Evolutionary conservation across 2,113 vertebrate species (phyloP).

Genomic region (Malurus alboscapulatus): DNA sequence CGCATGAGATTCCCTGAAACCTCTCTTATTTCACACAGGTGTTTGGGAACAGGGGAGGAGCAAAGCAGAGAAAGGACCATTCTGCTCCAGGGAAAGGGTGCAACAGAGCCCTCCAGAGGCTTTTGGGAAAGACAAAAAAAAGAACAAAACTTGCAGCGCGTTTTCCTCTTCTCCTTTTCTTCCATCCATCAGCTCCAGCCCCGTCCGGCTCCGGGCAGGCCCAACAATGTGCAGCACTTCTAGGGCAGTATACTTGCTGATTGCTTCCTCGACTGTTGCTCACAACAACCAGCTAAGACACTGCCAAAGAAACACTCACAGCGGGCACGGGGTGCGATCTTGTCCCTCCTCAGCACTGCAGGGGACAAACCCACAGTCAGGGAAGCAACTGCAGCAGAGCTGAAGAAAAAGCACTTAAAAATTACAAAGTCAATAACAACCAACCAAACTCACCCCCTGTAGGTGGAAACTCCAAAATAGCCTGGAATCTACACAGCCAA

Average conservation of each 20-base stretch:
- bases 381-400: background rate
- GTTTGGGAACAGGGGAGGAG: background rate
- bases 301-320: conserved; percentile 99
- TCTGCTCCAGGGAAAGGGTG: background rate
- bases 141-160: background rate
- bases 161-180: background rate
- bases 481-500: fast-evolving
- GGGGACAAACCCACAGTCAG: background rate
- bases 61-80: background rate
- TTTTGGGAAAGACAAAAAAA: background rate
- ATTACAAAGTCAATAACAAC: background rate
- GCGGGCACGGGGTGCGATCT: background rate
- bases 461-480: background rate
- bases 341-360: too few relatives aligned
- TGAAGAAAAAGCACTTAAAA: background rate
- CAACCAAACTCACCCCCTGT: background rate
- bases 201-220: background rate
- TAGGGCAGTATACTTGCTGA: conserved; percentile 99
- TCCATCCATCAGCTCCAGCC: background rate
- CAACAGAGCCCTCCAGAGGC: background rate
- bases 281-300: conserved; percentile 99
- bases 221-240: conserved; percentile 90
- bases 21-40: background rate
- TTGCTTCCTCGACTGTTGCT: conserved; percentile 92
- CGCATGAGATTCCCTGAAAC: background rate